Percentiles rank a stretch among this genome's conserved stretches.
Conservation (phyloP, 92 coral and sea anemone genomes). For the Actinostola sp. region DNA sequence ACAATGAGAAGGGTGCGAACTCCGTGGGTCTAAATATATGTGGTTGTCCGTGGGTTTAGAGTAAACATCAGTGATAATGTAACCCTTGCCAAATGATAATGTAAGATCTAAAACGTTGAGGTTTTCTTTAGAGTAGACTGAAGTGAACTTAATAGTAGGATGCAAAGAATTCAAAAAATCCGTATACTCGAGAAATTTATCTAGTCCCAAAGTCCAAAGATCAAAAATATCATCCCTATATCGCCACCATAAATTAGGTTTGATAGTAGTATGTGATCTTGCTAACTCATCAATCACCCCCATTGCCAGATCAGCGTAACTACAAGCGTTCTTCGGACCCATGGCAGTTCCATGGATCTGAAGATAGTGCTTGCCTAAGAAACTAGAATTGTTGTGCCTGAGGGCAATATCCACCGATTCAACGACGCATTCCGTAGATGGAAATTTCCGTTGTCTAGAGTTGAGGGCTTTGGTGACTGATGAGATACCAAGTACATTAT, state of each 20-base stretch:
- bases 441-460: not conserved
- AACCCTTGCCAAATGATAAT: slow-evolving; percentile 5
- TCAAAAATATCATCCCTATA: slow-evolving; percentile 18
- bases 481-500: slow-evolving; percentile 1
- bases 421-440: slow-evolving; percentile 44
- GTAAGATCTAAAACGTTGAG: slow-evolving; percentile 20
- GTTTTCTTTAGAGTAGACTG: too few species aligned
- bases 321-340: too few species aligned
- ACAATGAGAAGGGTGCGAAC: slow-evolving; percentile 23
- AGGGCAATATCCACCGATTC: slow-evolving; percentile 41
- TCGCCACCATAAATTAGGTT: slow-evolving; percentile 36
- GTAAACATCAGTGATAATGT: slow-evolving; percentile 18
- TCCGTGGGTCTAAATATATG: slow-evolving; percentile 20
- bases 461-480: slow-evolving; percentile 18
- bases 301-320: too few species aligned
- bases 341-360: too few species aligned
- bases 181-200: slow-evolving; percentile 11
- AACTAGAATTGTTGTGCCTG: too few species aligned
- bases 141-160: too few species aligned
- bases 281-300: too few species aligned
- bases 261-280: too few species aligned
- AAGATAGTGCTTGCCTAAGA: too few species aligned
- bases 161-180: not conserved
- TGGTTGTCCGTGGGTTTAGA: slow-evolving; percentile 25
- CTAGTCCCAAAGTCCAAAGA: not conserved